These are phyloP conservation scores for Periparus ater DNA, from an alignment of 2,797 vertebrate species.

Conservation along the genomic window DNA sequence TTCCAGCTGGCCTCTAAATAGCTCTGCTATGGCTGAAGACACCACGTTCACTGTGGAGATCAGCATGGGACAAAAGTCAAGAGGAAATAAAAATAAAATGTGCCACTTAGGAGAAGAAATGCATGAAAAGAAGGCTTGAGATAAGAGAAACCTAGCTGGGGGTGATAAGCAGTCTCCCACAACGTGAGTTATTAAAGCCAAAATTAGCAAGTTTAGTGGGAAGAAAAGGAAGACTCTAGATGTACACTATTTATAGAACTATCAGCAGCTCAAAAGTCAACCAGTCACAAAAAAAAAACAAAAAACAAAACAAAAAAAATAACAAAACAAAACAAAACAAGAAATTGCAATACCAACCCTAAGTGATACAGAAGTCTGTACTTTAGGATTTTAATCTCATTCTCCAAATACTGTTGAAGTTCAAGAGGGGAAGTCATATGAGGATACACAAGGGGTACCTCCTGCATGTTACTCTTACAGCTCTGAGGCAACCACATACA, in stretches of 20 bases:
- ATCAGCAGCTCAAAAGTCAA: background rate
- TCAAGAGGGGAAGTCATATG: rapidly evolving
- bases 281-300: background rate
- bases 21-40: background rate
- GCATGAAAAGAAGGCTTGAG: background rate
- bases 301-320: too few relatives aligned
- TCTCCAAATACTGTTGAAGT: background rate
- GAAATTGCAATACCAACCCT: background rate
- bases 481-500: background rate
- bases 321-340: background rate
- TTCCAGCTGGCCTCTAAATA: background rate
- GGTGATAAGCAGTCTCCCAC: background rate
- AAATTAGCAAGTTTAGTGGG: background rate
- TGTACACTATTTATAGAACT: background rate
- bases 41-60: background rate
- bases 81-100: background rate
- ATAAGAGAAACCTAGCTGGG: background rate
- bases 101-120: background rate
- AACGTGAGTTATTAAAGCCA: background rate
- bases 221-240: background rate
- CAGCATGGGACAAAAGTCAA: background rate
- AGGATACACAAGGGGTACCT: background rate
- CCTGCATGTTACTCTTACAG: background rate
- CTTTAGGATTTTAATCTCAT: background rate
- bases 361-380: background rate